A percentile compares a stretch with the other conserved stretches of the same genome.
phyloP scores from a whole-genome alignment of 2,113 vertebrate species.

The Dicerorhinus sumatrensis region DNA sequence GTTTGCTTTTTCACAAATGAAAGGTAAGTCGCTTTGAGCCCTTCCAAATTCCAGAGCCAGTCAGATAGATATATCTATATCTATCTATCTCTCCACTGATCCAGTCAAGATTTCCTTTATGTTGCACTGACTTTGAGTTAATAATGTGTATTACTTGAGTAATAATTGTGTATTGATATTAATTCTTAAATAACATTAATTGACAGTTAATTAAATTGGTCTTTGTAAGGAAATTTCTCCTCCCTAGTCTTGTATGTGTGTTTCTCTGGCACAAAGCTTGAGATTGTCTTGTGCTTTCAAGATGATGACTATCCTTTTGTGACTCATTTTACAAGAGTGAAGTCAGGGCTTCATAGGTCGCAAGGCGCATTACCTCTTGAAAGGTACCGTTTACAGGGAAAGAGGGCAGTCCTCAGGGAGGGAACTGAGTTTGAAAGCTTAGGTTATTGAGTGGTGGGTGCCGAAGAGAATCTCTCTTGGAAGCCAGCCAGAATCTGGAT shows the following conservation, averaged over 20 bases:
- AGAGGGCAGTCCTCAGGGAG: neutral
- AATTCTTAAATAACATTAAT: neutral
- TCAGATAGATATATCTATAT: neutral
- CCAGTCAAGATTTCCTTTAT: neutral
- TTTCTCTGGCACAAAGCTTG: neutral
- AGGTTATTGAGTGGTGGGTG: neutral
- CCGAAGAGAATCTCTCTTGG: neutral
- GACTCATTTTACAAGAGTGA: neutral
- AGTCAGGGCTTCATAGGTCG: neutral
- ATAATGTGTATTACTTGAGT: neutral
- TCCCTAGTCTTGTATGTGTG: neutral
- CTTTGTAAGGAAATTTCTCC: neutral
- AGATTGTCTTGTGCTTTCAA: neutral
- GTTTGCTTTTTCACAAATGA: neutral
- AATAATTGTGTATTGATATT: neutral
- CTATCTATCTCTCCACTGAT: neutral
- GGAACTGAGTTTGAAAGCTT: neutral
- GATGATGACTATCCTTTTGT: neutral
- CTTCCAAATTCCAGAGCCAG: neutral
- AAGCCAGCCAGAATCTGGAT: neutral
- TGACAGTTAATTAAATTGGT: neutral
- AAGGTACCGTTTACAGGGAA: neutral
- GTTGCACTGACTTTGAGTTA: neutral
- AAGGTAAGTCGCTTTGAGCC: neutral
- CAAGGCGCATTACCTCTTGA: neutral